These are phyloP conservation scores for Paramuricea clavata DNA, from an alignment of 92 coral and sea anemone species.

Conservation along the genomic window DNA sequence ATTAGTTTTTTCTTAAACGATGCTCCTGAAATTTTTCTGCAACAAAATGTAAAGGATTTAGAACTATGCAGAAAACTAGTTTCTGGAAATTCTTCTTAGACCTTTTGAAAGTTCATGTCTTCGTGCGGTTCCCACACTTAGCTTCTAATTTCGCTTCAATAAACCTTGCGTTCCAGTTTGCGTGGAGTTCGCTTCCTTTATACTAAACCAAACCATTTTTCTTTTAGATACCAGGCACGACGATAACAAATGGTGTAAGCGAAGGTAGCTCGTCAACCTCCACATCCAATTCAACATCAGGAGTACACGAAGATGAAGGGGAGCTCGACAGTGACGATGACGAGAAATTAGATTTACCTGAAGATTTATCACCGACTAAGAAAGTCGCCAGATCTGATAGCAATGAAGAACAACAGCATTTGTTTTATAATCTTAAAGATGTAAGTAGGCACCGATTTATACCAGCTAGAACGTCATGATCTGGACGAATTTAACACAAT, in stretches of 20 bases:
- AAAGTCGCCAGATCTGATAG: conserved; percentile 44
- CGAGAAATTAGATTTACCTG: conserved; percentile 85
- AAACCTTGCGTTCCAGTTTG: no score
- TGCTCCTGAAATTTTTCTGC: no score
- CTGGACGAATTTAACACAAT: background rate
- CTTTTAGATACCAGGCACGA: conserved; percentile 81
- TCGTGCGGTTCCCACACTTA: no score
- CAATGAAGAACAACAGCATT: conserved; percentile 59
- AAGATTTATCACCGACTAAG: conserved; percentile 60
- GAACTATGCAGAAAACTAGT: no score
- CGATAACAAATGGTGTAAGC: conserved; percentile 93
- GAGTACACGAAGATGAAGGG: conserved; percentile 64
- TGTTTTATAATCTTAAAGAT: conserved; percentile 94
- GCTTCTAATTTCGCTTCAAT: no score
- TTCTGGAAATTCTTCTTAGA: no score
- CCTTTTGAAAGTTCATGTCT: no score
- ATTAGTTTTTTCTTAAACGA: no score
- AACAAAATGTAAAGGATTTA: no score
- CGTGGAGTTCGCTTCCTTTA: no score
- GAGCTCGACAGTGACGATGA: conserved; percentile 83
- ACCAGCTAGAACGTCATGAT: background rate
- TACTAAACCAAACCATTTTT: no score
- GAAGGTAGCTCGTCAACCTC: conserved; percentile 94
- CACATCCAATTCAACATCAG: conserved; percentile 41
- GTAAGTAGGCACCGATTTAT: conserved; percentile 42